Evolutionary conservation across 2,888 invertebrate genomes (phyloP).

Genomic region (Ashinkailepas kermadecensis): DNA sequence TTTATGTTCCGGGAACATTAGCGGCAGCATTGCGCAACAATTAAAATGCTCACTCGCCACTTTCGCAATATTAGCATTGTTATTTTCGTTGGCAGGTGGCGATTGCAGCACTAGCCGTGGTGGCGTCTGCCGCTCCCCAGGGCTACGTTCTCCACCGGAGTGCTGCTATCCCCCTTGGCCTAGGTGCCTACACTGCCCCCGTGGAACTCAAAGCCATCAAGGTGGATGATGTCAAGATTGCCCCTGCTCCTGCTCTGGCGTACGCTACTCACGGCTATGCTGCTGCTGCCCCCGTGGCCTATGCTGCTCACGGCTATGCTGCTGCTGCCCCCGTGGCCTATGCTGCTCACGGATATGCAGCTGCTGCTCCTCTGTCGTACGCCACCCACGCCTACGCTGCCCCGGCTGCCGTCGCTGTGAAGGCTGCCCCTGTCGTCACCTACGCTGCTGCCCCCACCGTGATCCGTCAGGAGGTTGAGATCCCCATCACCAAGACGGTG

Average conservation of each 20-base stretch:
- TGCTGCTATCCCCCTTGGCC: not conserved
- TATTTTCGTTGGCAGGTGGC: too few species aligned
- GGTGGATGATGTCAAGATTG: not conserved
- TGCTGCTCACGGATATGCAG: not conserved
- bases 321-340: not conserved
- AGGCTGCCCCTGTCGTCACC: constrained; percentile 18
- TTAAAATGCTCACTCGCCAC: too few species aligned
- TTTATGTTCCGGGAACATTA: too few species aligned
- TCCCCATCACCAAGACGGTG: constrained; percentile 30
- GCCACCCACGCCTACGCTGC: not conserved
- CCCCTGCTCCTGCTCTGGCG: not conserved
- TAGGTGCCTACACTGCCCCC: not conserved
- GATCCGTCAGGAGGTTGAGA: constrained; percentile 29
- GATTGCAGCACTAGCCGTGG: constrained; percentile 5
- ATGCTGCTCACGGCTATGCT: too few species aligned
- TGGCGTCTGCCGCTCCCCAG: not conserved
- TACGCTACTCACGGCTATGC: too few species aligned
- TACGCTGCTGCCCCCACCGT: constrained; percentile 28
- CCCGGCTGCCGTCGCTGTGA: not conserved
- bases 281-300: too few species aligned
- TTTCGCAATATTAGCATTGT: too few species aligned
- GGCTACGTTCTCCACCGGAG: not conserved
- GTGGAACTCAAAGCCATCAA: not conserved
- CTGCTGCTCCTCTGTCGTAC: not conserved
- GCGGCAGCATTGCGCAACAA: too few species aligned